A percentile compares a stretch with the other conserved stretches of the same genome.
phyloP scores from a whole-genome alignment of 2,888 invertebrate species.

The Macrosiphum euphorbiae region DNA sequence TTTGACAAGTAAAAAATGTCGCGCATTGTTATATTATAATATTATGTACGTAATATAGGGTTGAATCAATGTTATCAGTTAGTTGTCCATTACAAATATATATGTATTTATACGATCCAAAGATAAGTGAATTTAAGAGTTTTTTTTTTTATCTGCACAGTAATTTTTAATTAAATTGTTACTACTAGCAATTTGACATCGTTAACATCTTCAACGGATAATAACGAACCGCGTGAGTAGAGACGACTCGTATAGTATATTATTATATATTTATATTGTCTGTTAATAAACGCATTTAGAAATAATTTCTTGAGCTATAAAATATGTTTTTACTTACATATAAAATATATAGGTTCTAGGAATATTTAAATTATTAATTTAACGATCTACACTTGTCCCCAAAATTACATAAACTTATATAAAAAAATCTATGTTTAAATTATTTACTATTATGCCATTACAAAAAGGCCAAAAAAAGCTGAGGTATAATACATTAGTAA shows the following conservation, averaged over 20 bases:
- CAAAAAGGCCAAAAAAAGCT: background rate
- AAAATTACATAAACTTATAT: background rate
- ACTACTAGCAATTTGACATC: background rate
- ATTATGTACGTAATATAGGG: background rate
- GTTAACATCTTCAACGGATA: background rate
- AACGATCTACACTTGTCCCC: background rate
- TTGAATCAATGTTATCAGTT: background rate
- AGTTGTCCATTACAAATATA: background rate
- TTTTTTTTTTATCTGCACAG: background rate
- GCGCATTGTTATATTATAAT: background rate
- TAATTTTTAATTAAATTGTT: background rate
- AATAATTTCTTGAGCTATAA: background rate
- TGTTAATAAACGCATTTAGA: background rate
- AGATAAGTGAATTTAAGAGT: background rate
- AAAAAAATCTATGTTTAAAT: background rate
- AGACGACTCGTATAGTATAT: background rate
- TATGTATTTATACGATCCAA: background rate
- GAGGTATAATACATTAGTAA: too few species aligned
- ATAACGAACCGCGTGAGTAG: background rate
- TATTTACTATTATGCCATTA: background rate
- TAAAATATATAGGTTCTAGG: background rate
- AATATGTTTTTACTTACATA: background rate
- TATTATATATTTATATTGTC: background rate
- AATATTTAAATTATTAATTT: background rate
- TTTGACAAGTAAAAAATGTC: background rate